These are phyloP conservation scores for Neomorphus geoffroyi DNA, from an alignment of 2,797 vertebrate species.

Conservation along the genomic window DNA sequence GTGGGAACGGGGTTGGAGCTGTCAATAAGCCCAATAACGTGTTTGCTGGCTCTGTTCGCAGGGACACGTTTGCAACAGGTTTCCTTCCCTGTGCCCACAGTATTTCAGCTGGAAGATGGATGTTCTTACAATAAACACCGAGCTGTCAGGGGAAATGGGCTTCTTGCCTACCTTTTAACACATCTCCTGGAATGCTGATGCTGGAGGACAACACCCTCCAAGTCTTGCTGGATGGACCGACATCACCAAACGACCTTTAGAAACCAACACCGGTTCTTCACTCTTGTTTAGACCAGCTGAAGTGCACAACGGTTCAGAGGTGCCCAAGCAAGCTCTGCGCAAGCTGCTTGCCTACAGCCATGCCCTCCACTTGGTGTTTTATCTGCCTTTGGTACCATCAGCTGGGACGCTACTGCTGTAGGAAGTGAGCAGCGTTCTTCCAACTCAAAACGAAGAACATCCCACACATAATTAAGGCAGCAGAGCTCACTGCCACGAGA, in stretches of 20 bases:
- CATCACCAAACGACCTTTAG: neutral
- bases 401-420: neutral
- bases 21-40: neutral
- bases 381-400: neutral
- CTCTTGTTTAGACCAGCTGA: neutral
- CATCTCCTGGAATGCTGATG: neutral
- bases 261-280: neutral
- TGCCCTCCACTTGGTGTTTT: neutral
- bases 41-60: neutral
- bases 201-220: neutral
- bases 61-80: neutral
- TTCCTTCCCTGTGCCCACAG: neutral
- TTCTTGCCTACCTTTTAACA: neutral
- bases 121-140: neutral
- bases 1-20: neutral
- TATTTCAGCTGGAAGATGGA: neutral
- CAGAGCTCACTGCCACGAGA: neutral
- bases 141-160: neutral
- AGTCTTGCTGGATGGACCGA: neutral
- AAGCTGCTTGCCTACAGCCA: neutral
- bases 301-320: neutral
- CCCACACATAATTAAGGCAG: neutral
- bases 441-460: neutral
- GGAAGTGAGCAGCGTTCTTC: neutral
- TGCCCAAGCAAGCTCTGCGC: neutral